These are phyloP conservation scores for Petaurus breviceps DNA, from an alignment of 2,113 vertebrate species.

Conservation along the genomic window DNA sequence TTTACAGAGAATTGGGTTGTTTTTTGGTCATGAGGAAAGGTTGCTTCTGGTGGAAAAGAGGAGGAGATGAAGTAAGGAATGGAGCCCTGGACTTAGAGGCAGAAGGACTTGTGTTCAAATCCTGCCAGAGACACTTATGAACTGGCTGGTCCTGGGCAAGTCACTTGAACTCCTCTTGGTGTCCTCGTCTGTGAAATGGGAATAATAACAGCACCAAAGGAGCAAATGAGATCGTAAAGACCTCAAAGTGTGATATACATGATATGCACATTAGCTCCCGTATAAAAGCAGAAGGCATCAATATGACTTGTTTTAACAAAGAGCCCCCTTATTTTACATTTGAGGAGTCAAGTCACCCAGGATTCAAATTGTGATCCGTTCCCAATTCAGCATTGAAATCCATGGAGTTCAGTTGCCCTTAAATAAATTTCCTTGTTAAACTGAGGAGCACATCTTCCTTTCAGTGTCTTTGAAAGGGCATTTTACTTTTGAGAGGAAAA, in stretches of 20 bases:
- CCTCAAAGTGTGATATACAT: neutral
- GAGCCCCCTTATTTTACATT: neutral
- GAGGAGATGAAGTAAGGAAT: neutral
- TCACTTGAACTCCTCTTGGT: neutral
- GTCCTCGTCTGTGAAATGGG: no score
- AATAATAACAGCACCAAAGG: no score
- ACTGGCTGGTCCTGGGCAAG: neutral
- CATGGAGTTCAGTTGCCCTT: neutral
- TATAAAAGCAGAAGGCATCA: neutral
- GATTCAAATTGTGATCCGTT: neutral
- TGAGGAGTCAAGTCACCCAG: neutral
- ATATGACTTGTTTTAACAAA: neutral
- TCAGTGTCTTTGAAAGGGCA: neutral
- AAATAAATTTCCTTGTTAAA: neutral
- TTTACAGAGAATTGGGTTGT: neutral
- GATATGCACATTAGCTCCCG: neutral
- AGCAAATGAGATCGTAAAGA: neutral
- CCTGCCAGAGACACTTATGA: neutral
- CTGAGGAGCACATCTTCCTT: neutral
- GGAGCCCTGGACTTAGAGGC: neutral
- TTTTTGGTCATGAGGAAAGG: neutral
- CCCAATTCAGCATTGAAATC: neutral
- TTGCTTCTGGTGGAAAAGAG: neutral
- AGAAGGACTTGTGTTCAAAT: neutral
- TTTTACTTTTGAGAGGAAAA: neutral